Conservation (phyloP, 2,888 invertebrate genomes). For the Diachrysia chrysitis region DNA sequence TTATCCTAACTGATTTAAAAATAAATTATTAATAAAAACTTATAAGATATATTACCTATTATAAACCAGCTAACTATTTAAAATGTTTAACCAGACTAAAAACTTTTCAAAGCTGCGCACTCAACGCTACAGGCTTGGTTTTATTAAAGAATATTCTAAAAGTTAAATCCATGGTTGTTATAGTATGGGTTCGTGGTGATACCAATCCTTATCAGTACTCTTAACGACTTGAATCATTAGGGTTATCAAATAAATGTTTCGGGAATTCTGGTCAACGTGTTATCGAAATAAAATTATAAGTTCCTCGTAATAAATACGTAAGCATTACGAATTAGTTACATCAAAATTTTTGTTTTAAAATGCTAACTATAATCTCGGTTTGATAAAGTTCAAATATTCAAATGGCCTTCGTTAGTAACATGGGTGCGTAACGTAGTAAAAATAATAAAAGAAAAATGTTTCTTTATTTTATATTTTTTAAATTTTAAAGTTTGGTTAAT, state of each 20-base stretch:
- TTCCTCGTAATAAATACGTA: neutral
- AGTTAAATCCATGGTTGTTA: neutral
- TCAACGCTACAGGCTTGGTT: neutral
- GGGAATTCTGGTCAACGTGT: conserved; percentile 22
- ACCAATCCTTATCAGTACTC: conserved; percentile 51
- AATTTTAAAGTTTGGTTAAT: no score
- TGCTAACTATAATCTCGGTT: neutral
- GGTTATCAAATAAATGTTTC: conserved; percentile 52
- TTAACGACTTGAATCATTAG: conserved; percentile 64
- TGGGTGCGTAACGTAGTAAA: no score
- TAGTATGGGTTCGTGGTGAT: conserved; percentile 29
- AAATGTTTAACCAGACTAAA: no score
- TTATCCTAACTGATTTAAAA: no score
- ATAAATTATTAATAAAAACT: no score
- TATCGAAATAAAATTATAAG: conserved; percentile 19
- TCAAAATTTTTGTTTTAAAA: neutral
- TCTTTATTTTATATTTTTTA: no score
- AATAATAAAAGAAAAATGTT: neutral
- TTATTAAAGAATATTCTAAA: neutral
- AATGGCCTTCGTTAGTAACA: neutral
- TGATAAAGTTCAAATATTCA: neutral
- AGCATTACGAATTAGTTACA: neutral
- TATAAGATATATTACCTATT: no score
- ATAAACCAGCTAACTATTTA: no score
- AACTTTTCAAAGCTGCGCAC: no score